Evolutionary conservation across 2,888 invertebrate genomes (phyloP), one percentile per base, ranked within the genome.

Genomic region (Mythimna loreyi): DNA sequence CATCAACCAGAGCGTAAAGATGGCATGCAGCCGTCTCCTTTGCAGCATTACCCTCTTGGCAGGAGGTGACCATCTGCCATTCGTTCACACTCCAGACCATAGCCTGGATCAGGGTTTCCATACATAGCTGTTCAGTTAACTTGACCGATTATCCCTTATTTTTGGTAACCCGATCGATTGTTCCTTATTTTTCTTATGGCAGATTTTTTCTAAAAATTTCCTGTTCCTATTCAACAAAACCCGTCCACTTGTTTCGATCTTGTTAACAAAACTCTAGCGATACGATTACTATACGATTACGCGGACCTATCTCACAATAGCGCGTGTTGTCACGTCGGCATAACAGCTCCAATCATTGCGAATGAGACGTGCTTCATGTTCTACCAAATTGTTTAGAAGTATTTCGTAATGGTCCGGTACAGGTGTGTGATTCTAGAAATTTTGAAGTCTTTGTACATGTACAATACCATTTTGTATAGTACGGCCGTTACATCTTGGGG

Each of bases 231-330:
- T 8, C 7, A 13, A 56, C 78, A 78, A 62, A 58, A 72, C 23
- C 4, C 23, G 3, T 9, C n/a, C 52, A 23, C 33, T 40, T 33
- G 86, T 90, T 90, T 87, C 86, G 89, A 91, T 93, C 92, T 93
- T 91, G 93, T 94, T 93, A 92, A 88, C 85, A 88, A 87, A 91
- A 92, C 88, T 86, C 90, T 89, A 88, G 85, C 89, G 85, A 88
- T 88, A 86, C 77, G 81, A 90, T 90, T 86, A 88, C 82, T 56
- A 50, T 33, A 60, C 30, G 58, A 70, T 72, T 63, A 64, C 72
- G 4, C 4, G 43, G 53, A 71, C 52, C 43, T 67, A 28, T 73
- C 83, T 63, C 79, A 87, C 85, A 77, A 82, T 82, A 66, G 71
- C 66, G 78, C 74, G 81, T 82, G 69, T 70, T 67, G 79, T 75